These are phyloP conservation scores for Eubucco bourcierii DNA, from an alignment of 2,113 vertebrate genomes.

Conservation along the genomic window DNA sequence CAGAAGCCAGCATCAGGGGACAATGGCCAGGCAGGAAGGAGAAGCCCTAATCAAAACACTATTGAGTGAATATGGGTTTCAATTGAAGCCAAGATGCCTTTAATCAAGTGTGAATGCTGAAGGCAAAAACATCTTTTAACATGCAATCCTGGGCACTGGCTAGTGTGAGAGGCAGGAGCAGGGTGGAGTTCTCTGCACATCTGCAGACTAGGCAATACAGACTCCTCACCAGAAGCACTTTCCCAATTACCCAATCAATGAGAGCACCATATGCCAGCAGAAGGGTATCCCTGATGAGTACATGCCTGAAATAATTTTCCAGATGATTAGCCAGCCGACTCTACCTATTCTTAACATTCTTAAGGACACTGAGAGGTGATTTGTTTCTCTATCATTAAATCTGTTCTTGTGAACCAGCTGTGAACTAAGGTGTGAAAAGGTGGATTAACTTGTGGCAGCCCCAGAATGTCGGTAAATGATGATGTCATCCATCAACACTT, in stretches of 20 bases:
- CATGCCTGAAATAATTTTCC: neutral
- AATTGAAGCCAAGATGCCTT: neutral
- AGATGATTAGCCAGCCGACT: neutral
- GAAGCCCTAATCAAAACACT: neutral
- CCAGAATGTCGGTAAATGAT: neutral
- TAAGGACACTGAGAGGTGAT: neutral
- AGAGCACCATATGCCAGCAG: neutral
- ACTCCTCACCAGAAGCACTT: neutral
- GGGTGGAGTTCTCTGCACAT: neutral
- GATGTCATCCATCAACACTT: neutral
- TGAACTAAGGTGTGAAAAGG: neutral
- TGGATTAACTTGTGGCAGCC: neutral
- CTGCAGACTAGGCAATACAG: neutral
- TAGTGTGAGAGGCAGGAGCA: neutral
- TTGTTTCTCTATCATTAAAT: neutral
- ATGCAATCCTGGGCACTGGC: fast-evolving
- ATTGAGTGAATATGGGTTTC: neutral
- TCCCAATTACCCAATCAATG: neutral
- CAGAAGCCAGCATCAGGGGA: neutral
- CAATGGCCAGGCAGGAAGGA: neutral
- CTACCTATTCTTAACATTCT: neutral
- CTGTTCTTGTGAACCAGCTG: neutral
- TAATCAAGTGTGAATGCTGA: neutral
- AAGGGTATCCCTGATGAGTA: neutral
- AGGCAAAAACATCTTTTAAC: neutral